phyloP scores from a whole-genome alignment of 2,888 invertebrate species.

The Zaprionus lineosus region DNA sequence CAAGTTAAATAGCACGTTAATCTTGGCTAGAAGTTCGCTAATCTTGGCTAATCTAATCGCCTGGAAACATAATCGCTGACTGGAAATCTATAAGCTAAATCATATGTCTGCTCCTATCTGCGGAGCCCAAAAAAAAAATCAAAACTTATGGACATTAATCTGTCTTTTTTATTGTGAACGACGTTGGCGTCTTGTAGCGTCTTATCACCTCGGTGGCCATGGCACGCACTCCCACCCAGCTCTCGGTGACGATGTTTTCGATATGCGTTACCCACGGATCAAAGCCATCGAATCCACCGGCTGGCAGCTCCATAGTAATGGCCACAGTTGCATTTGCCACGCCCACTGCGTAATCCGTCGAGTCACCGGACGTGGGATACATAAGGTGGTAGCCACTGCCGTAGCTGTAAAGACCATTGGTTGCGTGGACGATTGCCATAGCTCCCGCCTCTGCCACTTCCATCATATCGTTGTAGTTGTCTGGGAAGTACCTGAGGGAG shows the following conservation, averaged over 20 bases:
- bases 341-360: constrained; percentile 86
- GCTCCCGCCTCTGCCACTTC: constrained; percentile 78
- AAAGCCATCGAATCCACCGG: constrained; percentile 84
- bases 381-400: constrained; percentile 83
- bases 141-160: constrained; percentile 19
- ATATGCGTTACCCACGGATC: constrained; percentile 81
- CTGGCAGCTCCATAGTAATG: constrained; percentile 86
- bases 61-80: no score
- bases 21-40: no score
- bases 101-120: neutral
- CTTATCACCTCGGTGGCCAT: constrained; percentile 74
- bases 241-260: constrained; percentile 83
- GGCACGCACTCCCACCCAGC: constrained; percentile 83
- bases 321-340: constrained; percentile 65
- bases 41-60: constrained; percentile 48
- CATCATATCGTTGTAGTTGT: constrained; percentile 81
- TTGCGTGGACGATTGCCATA: constrained; percentile 76
- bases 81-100: constrained; percentile 35
- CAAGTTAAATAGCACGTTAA: constrained; percentile 58
- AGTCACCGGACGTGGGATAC: constrained; percentile 85
- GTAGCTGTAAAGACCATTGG: constrained; percentile 78
- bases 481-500: constrained; percentile 75
- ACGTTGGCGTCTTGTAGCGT: constrained; percentile 26
- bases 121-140: constrained; percentile 15
- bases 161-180: constrained; percentile 51